Evolutionary conservation across 2,113 vertebrate genomes (phyloP).

Genomic region (Cheirogaleus medius): DNA sequence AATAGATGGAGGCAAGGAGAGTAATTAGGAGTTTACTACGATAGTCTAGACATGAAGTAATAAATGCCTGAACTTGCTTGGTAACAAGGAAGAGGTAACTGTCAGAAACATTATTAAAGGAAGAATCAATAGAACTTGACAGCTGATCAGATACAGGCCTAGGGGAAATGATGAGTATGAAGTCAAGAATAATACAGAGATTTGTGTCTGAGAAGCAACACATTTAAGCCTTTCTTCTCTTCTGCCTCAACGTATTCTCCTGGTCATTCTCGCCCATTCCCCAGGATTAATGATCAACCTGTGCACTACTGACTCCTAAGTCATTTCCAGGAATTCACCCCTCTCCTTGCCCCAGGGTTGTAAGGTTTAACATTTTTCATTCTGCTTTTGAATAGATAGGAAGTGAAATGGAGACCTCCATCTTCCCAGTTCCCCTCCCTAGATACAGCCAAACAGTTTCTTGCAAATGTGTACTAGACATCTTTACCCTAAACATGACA

Average conservation of each 20-base stretch:
- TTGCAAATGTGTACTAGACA: background rate
- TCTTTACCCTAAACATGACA: background rate
- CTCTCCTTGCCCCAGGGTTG: background rate
- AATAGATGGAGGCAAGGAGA: background rate
- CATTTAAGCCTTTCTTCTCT: background rate
- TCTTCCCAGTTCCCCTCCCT: background rate
- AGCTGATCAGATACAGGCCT: background rate
- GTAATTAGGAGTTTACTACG: background rate
- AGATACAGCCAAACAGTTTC: background rate
- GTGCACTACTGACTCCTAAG: background rate
- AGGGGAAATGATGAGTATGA: background rate
- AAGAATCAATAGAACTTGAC: background rate
- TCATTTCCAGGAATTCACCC: background rate
- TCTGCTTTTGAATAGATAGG: background rate
- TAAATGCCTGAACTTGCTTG: background rate
- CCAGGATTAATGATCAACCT: background rate
- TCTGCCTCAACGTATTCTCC: background rate
- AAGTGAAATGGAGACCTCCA: background rate
- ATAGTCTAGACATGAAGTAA: background rate
- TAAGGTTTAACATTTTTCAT: background rate
- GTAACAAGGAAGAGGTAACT: background rate
- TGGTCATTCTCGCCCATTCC: background rate
- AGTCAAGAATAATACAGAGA: background rate
- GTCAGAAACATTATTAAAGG: conserved; percentile 17
- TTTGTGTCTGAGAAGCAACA: background rate